These are phyloP conservation scores for Halichoerus grypus DNA, from an alignment of 2,113 vertebrate species.

Conservation along the genomic window DNA sequence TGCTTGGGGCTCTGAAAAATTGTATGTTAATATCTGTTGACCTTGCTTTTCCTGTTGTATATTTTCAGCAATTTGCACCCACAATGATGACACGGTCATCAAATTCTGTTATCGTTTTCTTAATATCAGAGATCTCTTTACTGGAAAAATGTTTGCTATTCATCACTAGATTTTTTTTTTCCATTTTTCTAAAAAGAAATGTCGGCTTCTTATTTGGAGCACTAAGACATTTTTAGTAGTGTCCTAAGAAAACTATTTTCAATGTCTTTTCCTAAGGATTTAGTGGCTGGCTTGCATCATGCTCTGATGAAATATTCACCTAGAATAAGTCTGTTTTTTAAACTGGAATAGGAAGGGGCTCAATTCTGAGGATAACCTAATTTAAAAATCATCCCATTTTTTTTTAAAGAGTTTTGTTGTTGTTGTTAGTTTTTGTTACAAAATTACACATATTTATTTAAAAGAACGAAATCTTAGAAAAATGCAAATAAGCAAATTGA, in stretches of 20 bases:
- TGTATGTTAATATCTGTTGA: conserved; percentile 11
- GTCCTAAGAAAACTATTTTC: conserved; percentile 34
- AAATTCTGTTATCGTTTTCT: conserved; percentile 8
- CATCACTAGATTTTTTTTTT: not conserved
- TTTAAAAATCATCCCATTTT: not conserved
- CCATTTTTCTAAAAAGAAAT: not conserved
- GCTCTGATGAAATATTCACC: not conserved
- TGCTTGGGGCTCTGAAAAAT: not conserved
- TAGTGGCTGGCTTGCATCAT: not conserved
- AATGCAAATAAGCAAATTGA: not conserved
- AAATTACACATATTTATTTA: not conserved
- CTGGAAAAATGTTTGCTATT: not conserved
- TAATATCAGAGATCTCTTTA: not conserved
- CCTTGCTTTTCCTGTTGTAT: not conserved
- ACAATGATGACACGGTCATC: not conserved
- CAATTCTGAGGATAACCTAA: not conserved
- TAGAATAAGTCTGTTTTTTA: not conserved
- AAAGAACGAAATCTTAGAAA: conserved; percentile 4
- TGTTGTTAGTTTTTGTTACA: not conserved
- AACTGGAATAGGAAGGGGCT: not conserved
- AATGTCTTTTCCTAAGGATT: not conserved
- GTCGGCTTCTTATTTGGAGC: not conserved
- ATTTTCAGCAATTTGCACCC: conserved; percentile 53
- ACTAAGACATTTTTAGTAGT: not conserved
- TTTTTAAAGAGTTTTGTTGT: not conserved